phyloP scores from a whole-genome alignment of 1,140 invertebrate species.

The Zaprionus lachaisei region DNA sequence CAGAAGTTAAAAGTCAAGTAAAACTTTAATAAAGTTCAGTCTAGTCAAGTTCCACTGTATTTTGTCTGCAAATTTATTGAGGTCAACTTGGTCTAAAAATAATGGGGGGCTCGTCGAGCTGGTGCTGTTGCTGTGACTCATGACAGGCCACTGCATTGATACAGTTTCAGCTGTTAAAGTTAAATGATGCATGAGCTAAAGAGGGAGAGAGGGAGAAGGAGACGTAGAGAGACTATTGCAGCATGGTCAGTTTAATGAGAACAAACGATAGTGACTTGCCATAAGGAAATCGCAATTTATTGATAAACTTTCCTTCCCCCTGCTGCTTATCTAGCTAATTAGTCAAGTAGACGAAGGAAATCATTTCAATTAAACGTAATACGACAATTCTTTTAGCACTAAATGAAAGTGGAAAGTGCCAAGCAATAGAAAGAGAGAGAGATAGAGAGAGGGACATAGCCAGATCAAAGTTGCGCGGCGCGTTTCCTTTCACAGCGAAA shows the following conservation, averaged over 20 bases:
- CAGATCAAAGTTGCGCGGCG: slow-evolving; percentile 1
- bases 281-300: slow-evolving; percentile 25
- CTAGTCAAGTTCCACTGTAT: slow-evolving; percentile 35
- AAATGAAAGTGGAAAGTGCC: slow-evolving; percentile 60
- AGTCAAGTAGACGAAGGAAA: slow-evolving; percentile 40
- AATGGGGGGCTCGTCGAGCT: slow-evolving; percentile 35
- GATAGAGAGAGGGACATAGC: background rate
- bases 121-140: slow-evolving; percentile 55
- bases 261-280: slow-evolving; percentile 1
- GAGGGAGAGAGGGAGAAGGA: background rate
- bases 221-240: background rate
- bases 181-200: slow-evolving; percentile 58
- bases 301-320: slow-evolving; percentile 36
- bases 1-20: no score
- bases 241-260: slow-evolving; percentile 3
- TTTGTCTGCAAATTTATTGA: slow-evolving; percentile 53
- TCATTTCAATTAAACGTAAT: slow-evolving; percentile 55
- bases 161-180: slow-evolving; percentile 59
- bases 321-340: slow-evolving; percentile 3
- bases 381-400: slow-evolving; percentile 48
- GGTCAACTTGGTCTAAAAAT: slow-evolving; percentile 57
- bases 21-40: background rate
- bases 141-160: slow-evolving; percentile 57
- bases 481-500: slow-evolving; percentile 65
- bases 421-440: background rate